Evolutionary conservation across 2,888 invertebrate species (phyloP), one percentile per base, ranked within the genome.

Genomic region (Lutraria lutraria): DNA sequence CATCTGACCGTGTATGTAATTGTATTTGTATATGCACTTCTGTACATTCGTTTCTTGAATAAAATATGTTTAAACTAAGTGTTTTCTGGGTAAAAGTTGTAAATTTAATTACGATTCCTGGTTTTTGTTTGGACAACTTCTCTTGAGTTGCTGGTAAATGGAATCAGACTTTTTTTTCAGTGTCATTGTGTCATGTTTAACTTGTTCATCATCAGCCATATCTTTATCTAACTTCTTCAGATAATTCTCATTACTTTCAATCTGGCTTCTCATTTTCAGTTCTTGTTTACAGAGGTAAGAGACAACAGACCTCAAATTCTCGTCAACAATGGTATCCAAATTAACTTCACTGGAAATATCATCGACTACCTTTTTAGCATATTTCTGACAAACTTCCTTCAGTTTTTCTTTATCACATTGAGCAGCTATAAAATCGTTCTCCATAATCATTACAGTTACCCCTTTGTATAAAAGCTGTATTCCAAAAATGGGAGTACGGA

Each of bases 401-500:
- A 88, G 54, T 54, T 92, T 84, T 54, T 72, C 91, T 19, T 87
- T 88, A n/a, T 92, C 88, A 43, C 89, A 80, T 8, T 88, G 60
- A 8, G 86, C 68, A 1, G 89, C 89, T 72, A 87, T 88, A 72
- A 93, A 93, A 0, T 91, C 89, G 29, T 88, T 89, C 81, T 91
- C 92, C 29, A 92, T 53, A 29, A 87, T 83, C 52, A 88, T 85
- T 63, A 89, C 90, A 4, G 89, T 86, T 34, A 94, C 88, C 1
- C 86, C 83, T 53, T 89, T 91, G 25, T 92, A 91, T 31, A 94
- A 87, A 2, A 92, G 88, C 31, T 91, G 90, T 15, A 93, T 68
- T 13, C 93, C 94, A 85, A 90, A 93, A 8, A 94, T 89, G 68
- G 94, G 94, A 25, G 94, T 85, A 4, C 93, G 88, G 4, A 94